phyloP scores from a whole-genome alignment of 1,140 invertebrate species.

The Pseudomyrmex concolor region DNA sequence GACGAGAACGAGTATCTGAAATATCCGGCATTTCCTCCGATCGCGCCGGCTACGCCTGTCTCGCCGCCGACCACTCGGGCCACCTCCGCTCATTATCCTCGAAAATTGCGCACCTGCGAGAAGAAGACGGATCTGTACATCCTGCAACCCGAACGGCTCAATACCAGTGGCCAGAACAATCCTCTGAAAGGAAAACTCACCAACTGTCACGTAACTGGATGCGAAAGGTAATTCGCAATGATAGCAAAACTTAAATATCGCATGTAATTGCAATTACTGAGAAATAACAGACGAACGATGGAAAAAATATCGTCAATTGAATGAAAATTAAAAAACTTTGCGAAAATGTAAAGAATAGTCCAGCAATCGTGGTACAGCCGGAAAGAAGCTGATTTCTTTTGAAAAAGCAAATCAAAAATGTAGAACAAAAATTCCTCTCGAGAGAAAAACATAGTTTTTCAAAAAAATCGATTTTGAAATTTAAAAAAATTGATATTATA shows the following conservation, averaged over 20 bases:
- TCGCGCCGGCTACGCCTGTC: slow-evolving; percentile 78
- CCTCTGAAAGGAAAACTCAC: slow-evolving; percentile 95
- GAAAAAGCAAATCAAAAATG: no score
- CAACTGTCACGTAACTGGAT: slow-evolving; percentile 95
- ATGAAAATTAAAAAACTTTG: no score
- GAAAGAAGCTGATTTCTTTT: no score
- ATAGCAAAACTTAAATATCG: not conserved
- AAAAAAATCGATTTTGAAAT: no score
- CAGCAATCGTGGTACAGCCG: no score
- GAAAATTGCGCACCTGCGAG: slow-evolving; percentile 90
- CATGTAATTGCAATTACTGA: not conserved
- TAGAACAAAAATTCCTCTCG: no score
- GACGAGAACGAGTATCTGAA: slow-evolving; percentile 71
- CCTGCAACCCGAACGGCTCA: slow-evolving; percentile 92
- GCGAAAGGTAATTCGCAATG: slow-evolving; percentile 89
- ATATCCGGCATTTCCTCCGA: slow-evolving; percentile 64
- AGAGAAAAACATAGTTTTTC: no score
- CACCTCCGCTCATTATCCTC: slow-evolving; percentile 79
- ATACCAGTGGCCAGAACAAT: slow-evolving; percentile 90
- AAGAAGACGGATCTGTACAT: slow-evolving; percentile 95
- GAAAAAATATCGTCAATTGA: not conserved
- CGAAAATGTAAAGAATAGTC: no score
- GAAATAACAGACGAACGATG: not conserved
- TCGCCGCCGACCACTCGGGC: slow-evolving; percentile 80
- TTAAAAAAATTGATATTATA: no score